Percentiles rank a stretch among this genome's conserved stretches.
phyloP scores from a whole-genome alignment of 2,888 invertebrate genomes.

The Eucriotettix oculatus region DNA sequence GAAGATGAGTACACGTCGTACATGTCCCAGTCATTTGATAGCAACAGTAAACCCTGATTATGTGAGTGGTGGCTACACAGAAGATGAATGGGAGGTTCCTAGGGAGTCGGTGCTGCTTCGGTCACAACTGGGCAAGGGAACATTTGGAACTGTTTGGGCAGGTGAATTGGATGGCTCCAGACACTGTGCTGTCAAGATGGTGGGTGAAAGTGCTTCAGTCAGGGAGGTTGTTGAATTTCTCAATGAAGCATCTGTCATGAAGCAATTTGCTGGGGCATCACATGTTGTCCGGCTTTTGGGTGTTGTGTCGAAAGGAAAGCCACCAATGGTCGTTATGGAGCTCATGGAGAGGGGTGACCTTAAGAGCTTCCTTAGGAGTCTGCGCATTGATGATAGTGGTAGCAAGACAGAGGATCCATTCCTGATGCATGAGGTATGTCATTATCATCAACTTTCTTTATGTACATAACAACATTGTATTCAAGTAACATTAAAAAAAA shows the following conservation, averaged over 20 bases:
- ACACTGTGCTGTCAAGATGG: constrained; percentile 45
- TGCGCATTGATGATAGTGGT: too few species aligned
- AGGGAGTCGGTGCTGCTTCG: constrained; percentile 37
- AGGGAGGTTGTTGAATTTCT: constrained; percentile 43
- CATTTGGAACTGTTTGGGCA: constrained; percentile 56
- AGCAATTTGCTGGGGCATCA: constrained; percentile 41
- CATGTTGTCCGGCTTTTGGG: constrained; percentile 54
- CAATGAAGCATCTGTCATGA: constrained; percentile 58
- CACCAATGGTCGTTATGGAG: constrained; percentile 62
- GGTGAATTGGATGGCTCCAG: constrained; percentile 30
- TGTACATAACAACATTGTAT: too few species aligned
- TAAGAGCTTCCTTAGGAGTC: constrained; percentile 39
- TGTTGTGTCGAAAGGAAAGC: constrained; percentile 49
- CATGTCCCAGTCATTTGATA: constrained; percentile 22
- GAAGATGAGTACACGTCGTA: constrained; percentile 13
- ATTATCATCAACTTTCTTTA: too few species aligned
- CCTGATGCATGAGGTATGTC: too few species aligned
- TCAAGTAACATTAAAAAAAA: too few species aligned
- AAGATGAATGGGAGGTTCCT: constrained; percentile 28
- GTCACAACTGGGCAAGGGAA: constrained; percentile 46
- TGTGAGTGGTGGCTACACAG: constrained; percentile 22
- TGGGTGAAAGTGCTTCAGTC: constrained; percentile 37
- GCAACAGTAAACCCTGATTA: constrained; percentile 50
- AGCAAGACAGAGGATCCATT: too few species aligned
- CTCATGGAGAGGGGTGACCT: constrained; percentile 58